Evolutionary conservation across 2,888 invertebrate species (phyloP).

Genomic region (Lumbricus terrestris): DNA sequence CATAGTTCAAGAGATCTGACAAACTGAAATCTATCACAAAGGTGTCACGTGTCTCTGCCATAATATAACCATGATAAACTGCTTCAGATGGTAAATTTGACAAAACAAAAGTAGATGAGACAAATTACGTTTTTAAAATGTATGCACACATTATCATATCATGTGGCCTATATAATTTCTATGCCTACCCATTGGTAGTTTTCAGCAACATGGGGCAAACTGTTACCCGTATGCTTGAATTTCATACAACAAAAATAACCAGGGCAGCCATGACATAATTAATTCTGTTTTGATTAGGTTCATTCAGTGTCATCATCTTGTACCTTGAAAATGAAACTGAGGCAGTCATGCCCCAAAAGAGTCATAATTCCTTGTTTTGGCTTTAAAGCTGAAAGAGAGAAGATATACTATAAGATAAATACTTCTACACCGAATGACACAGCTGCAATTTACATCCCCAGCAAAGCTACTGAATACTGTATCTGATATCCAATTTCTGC

Average conservation of each 20-base stretch:
- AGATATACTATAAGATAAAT: background rate
- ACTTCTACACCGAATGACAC: too few relatives aligned
- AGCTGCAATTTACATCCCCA: background rate
- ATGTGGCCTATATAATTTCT: too few relatives aligned
- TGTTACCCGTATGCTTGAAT: background rate
- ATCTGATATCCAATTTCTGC: background rate
- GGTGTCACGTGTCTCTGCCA: background rate
- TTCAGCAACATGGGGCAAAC: background rate
- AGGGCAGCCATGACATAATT: background rate
- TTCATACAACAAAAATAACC: background rate
- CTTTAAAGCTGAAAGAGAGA: background rate
- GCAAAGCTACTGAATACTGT: background rate
- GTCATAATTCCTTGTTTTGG: background rate
- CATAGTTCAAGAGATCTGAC: background rate
- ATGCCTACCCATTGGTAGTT: background rate
- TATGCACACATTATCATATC: background rate
- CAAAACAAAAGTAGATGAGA: background rate
- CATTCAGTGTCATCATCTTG: too few relatives aligned
- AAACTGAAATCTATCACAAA: background rate
- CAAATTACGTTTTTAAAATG: background rate
- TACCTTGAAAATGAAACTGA: background rate
- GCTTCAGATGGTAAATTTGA: background rate
- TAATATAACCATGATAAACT: background rate
- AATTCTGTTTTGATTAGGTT: background rate
- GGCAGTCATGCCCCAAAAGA: background rate